phyloP scores from a whole-genome alignment of 2,888 invertebrate species.

The Chaetoderma sp. region DNA sequence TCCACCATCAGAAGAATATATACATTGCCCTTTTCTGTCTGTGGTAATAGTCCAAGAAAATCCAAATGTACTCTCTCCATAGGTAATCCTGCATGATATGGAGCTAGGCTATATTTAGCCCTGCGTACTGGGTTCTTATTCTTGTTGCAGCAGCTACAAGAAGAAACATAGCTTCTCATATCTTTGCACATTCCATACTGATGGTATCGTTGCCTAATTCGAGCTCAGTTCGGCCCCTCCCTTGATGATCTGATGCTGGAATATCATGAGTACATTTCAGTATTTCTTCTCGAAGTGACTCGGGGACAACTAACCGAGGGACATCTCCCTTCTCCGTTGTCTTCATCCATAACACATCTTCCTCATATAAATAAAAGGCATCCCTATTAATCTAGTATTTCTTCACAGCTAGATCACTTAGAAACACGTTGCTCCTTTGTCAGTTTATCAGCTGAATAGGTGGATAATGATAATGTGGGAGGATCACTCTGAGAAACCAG shows the following conservation, averaged over 20 bases:
- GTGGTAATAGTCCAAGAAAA: neutral
- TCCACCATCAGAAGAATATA: neutral
- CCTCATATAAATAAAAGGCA: slow-evolving; percentile 20
- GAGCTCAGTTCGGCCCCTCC: neutral
- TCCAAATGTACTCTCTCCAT: neutral
- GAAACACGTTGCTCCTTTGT: too few species aligned
- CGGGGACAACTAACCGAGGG: neutral
- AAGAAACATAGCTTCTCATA: neutral
- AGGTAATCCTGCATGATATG: neutral
- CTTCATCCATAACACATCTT: too few species aligned
- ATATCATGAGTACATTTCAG: neutral
- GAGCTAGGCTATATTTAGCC: neutral
- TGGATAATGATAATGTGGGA: too few species aligned
- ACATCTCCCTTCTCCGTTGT: too few species aligned
- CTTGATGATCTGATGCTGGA: neutral
- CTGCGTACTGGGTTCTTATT: neutral
- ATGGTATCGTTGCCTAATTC: neutral
- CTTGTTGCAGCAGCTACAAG: neutral
- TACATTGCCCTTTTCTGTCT: neutral
- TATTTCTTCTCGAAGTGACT: neutral
- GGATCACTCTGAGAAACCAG: neutral
- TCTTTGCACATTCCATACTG: neutral
- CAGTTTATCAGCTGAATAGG: too few species aligned
- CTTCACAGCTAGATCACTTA: slow-evolving; percentile 2
- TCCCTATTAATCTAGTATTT: slow-evolving; percentile 18